phyloP scores from a whole-genome alignment of 1,140 invertebrate genomes.

The Drosophila asahinai region DNA sequence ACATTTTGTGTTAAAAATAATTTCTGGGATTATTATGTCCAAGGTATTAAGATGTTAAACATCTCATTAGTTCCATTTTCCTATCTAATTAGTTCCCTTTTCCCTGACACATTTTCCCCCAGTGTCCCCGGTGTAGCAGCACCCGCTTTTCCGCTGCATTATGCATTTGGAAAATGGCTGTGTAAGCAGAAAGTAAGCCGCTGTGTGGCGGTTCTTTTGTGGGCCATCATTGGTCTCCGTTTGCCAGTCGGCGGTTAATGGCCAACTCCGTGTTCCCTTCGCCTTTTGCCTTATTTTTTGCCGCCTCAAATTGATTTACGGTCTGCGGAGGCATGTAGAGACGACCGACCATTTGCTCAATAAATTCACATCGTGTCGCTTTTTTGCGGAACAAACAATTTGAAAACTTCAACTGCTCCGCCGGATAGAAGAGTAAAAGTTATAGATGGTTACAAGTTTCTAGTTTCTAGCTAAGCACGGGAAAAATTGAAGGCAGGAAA shows the following conservation, averaged over 20 bases:
- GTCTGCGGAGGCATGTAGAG: slow-evolving; percentile 27
- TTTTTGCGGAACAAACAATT: slow-evolving; percentile 50
- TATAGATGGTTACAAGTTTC: slow-evolving; percentile 15
- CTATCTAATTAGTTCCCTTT: too few relatives aligned
- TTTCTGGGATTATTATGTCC: not conserved
- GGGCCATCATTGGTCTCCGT: slow-evolving; percentile 54
- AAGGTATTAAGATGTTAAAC: too few relatives aligned
- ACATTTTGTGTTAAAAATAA: too few relatives aligned
- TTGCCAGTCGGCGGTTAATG: slow-evolving; percentile 52
- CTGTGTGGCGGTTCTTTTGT: slow-evolving; percentile 58
- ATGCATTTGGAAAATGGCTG: slow-evolving; percentile 76
- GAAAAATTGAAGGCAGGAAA: not conserved
- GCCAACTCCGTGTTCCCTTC: slow-evolving; percentile 10
- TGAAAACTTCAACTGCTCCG: slow-evolving; percentile 33
- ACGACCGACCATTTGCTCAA: slow-evolving; percentile 48
- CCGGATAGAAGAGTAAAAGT: slow-evolving; percentile 11
- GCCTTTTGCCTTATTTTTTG: slow-evolving; percentile 32
- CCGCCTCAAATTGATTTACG: slow-evolving; percentile 73
- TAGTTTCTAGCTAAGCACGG: not conserved
- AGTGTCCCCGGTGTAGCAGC: not conserved
- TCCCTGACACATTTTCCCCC: not conserved
- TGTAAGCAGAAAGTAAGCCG: slow-evolving; percentile 69
- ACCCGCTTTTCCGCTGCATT: slow-evolving; percentile 52
- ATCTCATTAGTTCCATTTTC: not conserved
- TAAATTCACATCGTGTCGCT: slow-evolving; percentile 46